phyloP scores from a whole-genome alignment of 1,140 invertebrate species.

The Nephila pilipes region DNA sequence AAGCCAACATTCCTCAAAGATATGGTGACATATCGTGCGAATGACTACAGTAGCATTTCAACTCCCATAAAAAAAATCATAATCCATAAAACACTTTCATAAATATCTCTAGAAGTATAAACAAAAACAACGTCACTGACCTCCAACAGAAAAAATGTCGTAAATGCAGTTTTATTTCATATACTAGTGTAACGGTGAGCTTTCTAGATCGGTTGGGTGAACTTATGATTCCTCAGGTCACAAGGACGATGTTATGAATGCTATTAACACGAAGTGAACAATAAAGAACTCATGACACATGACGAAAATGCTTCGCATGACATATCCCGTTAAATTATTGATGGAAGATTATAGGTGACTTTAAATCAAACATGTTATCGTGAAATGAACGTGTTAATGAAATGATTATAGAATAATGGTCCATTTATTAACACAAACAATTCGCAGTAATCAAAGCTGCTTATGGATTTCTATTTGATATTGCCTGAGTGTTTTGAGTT shows the following conservation, averaged over 20 bases:
- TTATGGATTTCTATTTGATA: too few species aligned
- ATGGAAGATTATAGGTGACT: neutral
- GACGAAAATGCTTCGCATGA: neutral
- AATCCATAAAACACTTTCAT: too few species aligned
- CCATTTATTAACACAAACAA: neutral
- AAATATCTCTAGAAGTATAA: too few species aligned
- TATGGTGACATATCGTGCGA: too few species aligned
- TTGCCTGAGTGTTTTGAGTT: neutral
- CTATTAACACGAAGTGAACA: neutral
- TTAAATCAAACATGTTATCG: constrained; percentile 1
- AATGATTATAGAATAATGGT: neutral
- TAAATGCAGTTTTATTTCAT: neutral
- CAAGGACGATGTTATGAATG: neutral
- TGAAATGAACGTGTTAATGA: neutral
- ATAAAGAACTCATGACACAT: neutral
- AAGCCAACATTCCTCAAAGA: too few species aligned
- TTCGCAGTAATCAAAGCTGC: neutral
- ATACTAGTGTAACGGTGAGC: neutral
- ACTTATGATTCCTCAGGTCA: neutral
- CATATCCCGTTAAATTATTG: neutral
- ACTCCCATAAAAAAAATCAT: too few species aligned
- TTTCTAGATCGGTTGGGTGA: neutral
- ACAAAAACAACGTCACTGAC: neutral
- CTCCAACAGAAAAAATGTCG: neutral
- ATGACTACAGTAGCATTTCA: too few species aligned